A percentile compares a stretch with the other conserved stretches of the same genome.
Conservation (phyloP, 2,888 invertebrate genomes). For the Hypercompe scribonia region DNA sequence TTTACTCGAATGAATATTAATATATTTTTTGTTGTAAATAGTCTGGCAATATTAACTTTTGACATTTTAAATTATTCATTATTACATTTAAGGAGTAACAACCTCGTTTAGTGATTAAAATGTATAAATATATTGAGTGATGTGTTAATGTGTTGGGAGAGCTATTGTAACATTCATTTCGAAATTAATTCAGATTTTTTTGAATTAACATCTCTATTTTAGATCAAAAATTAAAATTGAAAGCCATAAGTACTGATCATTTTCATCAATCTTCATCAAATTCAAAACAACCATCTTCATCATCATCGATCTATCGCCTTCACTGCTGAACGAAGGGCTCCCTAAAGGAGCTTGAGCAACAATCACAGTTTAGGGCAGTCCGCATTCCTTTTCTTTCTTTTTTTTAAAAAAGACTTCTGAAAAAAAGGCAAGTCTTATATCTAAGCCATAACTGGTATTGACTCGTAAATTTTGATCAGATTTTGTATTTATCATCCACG, state of each 20-base stretch:
- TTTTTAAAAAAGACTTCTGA: too few species aligned
- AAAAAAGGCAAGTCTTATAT: too few species aligned
- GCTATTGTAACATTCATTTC: slow-evolving; percentile 24
- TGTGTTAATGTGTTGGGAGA: slow-evolving; percentile 17
- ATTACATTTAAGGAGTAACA: slow-evolving; percentile 51
- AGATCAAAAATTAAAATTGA: too few species aligned
- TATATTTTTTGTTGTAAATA: slow-evolving; percentile 36
- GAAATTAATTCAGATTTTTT: neutral
- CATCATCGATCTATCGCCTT: too few species aligned
- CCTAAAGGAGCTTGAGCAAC: too few species aligned
- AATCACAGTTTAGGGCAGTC: too few species aligned
- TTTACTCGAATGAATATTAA: slow-evolving; percentile 41
- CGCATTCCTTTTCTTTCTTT: too few species aligned
- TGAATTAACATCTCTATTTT: too few species aligned
- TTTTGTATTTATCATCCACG: neutral
- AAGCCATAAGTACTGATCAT: too few species aligned
- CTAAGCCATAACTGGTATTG: neutral
- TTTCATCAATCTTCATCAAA: too few species aligned
- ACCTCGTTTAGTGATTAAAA: slow-evolving; percentile 48
- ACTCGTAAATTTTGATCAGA: neutral
- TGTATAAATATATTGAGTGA: slow-evolving; percentile 31
- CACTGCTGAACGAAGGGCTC: too few species aligned
- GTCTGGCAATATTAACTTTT: slow-evolving; percentile 57
- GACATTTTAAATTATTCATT: slow-evolving; percentile 59
- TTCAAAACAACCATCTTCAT: too few species aligned